Evolutionary conservation across 2,888 invertebrate genomes (phyloP), one percentile per base, ranked within the genome.

Genomic region (Neoitamus cyanurus): DNA sequence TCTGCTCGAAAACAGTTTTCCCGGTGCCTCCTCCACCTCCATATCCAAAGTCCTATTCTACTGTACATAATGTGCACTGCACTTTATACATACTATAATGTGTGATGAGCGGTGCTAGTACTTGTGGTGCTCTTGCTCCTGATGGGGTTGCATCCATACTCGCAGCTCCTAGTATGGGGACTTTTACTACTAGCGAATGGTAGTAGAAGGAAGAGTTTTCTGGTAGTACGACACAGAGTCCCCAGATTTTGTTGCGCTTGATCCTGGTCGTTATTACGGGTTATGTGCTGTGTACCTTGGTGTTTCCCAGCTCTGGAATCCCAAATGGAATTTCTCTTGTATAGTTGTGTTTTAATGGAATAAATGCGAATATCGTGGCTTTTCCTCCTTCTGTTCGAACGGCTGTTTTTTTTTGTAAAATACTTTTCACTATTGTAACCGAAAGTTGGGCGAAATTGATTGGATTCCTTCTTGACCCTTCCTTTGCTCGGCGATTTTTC

Each of bases 31-130:
- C 42, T 42, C n/a, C 42, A 13, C 42, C n/a, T 42, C 28, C 30
- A 69, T 37, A 36, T 36, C n/a, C 42, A 15, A n/a, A n/a, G n/a
- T 6, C 37, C 13, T 46, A 48, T 30, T 5, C 42, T n/a, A n/a
- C 68, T 69, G 36, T 82, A 82, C 69, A 82, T 80, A 80, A 80
- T 80, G 20, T 82, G 82, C 69, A 82, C 20, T 82, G 82, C 82
- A 82, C 37, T 68, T 31, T 48, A 15, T 82, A 80, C 28, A 30
- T 68, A 68, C 46, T 28, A 15, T 48, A n/a, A 25, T 58, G 58
- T 58, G 20, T 25, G 58, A 2, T 7, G 25, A 58, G 58, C 3
- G 5, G 15, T 58, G 25, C 7, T 58, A 58, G 58, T 15, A 58
- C 58, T 25, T 58, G 11, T 58, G 58, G 20, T 58, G 58, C 58